Evolutionary conservation across 23 tunicate genomes (phyloP).

Genomic region (Halocynthia roretzi): DNA sequence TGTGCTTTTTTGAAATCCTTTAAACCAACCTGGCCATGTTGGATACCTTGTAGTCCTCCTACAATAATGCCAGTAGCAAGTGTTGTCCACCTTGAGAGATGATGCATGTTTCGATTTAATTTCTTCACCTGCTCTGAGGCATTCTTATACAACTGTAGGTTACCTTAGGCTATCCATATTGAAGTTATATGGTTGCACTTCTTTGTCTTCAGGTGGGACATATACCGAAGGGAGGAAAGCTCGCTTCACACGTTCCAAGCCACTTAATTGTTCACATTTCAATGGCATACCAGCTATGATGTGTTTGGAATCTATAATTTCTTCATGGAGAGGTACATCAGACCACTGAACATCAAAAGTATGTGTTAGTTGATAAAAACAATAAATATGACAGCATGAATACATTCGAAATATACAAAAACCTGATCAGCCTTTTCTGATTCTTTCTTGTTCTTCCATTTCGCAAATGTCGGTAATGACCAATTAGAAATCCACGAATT

Average conservation of each 20-base stretch:
- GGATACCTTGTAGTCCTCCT: slow-evolving; percentile 26
- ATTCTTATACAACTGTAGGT: background rate
- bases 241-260: slow-evolving; percentile 40
- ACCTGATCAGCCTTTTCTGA: no score
- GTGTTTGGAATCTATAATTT: background rate
- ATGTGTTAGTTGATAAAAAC: background rate
- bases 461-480: no score
- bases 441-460: no score
- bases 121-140: background rate
- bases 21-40: slow-evolving; percentile 28
- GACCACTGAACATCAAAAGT: slow-evolving; percentile 2
- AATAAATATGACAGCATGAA: background rate
- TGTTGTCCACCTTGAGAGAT: background rate
- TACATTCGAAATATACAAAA: no score
- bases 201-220: slow-evolving; percentile 1
- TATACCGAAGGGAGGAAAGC: slow-evolving; percentile 44
- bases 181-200: slow-evolving; percentile 24
- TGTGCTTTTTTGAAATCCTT: slow-evolving; percentile 27
- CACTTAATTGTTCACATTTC: slow-evolving; percentile 15
- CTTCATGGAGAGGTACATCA: slow-evolving; percentile 2
- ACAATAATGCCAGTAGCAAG: background rate
- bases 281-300: slow-evolving; percentile 38
- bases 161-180: slow-evolving; percentile 15
- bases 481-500: no score
- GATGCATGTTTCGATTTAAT: background rate